A percentile compares a stretch with the other conserved stretches of the same genome.
phyloP scores from a whole-genome alignment of 2,797 vertebrate genomes.

The Tenualosa ilisha region DNA sequence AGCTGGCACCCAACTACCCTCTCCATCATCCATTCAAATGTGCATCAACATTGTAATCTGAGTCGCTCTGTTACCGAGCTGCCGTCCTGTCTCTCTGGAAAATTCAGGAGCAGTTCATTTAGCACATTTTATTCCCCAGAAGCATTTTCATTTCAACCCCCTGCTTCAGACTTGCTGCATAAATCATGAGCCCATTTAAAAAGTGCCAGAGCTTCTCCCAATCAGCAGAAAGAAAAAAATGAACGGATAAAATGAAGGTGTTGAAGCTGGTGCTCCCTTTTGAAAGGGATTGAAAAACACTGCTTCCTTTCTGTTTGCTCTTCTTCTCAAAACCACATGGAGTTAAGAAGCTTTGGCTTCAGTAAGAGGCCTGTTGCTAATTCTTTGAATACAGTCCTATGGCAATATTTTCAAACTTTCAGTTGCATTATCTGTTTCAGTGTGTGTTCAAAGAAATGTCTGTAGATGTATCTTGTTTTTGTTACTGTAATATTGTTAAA shows the following conservation, averaged over 20 bases:
- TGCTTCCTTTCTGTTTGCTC: background rate
- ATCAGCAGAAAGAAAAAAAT: background rate
- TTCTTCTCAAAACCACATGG: background rate
- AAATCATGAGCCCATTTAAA: background rate
- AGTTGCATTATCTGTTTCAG: background rate
- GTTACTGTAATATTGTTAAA: too few species aligned
- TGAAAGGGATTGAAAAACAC: background rate
- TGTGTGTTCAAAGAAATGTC: background rate
- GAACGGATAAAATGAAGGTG: background rate
- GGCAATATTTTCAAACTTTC: background rate
- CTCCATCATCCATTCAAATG: background rate
- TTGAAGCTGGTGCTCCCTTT: background rate
- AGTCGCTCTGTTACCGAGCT: background rate
- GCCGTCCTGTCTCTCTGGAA: too few species aligned
- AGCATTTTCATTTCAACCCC: background rate
- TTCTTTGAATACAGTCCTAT: background rate
- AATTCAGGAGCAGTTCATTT: background rate
- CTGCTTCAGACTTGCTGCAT: background rate
- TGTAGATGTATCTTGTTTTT: too few species aligned
- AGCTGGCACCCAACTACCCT: background rate
- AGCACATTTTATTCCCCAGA: background rate
- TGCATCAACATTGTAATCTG: background rate
- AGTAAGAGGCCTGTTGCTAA: background rate
- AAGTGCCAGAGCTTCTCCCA: background rate
- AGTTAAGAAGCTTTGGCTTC: background rate